A percentile compares a stretch with the other conserved stretches of the same genome.
Evolutionary conservation across 2,888 invertebrate genomes (phyloP).

Genomic region (Lobophora halterata): DNA sequence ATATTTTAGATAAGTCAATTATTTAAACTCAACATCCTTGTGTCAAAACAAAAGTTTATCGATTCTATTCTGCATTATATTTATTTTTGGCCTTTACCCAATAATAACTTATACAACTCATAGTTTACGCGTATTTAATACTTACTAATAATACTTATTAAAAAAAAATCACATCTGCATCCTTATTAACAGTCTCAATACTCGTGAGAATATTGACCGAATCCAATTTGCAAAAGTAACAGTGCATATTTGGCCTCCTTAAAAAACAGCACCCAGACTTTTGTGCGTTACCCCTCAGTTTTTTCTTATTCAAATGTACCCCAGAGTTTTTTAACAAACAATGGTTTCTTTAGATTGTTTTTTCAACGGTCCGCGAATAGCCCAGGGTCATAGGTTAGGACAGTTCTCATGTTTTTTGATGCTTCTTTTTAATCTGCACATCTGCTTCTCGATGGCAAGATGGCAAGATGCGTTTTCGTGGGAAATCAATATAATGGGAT

Average conservation of each 20-base stretch:
- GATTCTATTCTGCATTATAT: no score
- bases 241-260: slow-evolving; percentile 64
- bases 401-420: slow-evolving; percentile 72
- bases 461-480: slow-evolving; percentile 16
- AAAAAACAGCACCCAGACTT: slow-evolving; percentile 64
- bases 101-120: no score
- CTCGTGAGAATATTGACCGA: slow-evolving; percentile 70
- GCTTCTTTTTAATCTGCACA: slow-evolving; percentile 58
- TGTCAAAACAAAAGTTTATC: no score
- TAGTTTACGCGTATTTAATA: no score
- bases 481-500: slow-evolving; percentile 6
- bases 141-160: slow-evolving; percentile 2
- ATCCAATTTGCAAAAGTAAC: slow-evolving; percentile 62
- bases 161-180: slow-evolving; percentile 14
- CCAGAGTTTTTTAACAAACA: slow-evolving; percentile 67
- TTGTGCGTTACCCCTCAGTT: slow-evolving; percentile 68
- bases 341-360: slow-evolving; percentile 68
- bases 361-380: slow-evolving; percentile 67
- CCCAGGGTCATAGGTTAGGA: slow-evolving; percentile 77
- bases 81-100: no score
- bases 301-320: slow-evolving; percentile 75
- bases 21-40: no score
- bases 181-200: slow-evolving; percentile 19
- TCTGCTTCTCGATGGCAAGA: slow-evolving; percentile 55
- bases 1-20: no score